Percentiles rank a stretch among this genome's conserved stretches.
These are phyloP conservation scores for Gisinianus flammeolus DNA, from an alignment of 2,888 invertebrate species.

Conservation along the genomic window DNA sequence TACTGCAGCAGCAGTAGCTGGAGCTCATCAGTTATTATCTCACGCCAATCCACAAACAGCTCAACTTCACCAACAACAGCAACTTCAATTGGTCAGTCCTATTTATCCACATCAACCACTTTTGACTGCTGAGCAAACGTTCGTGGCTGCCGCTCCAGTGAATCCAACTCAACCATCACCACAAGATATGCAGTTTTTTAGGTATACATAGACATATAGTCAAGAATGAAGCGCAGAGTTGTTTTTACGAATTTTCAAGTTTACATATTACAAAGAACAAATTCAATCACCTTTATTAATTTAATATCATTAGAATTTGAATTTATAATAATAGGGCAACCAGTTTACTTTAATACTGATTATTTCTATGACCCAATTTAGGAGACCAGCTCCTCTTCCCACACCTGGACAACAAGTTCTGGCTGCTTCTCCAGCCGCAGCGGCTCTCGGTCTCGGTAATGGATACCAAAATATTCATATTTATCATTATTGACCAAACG, in stretches of 20 bases:
- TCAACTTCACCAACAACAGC: constrained; percentile 52
- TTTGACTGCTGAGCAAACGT: constrained; percentile 48
- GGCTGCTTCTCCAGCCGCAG: constrained; percentile 45
- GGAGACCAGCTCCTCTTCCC: constrained; percentile 41
- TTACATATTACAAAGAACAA: no score
- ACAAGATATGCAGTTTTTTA: constrained; percentile 36
- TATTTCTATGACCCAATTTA: no score
- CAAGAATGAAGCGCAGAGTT: no score
- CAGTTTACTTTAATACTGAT: no score
- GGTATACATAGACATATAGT: no score
- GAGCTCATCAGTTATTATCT: constrained; percentile 29
- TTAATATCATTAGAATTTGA: no score
- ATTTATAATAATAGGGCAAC: no score
- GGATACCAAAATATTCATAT: constrained; percentile 58
- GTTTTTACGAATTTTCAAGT: no score
- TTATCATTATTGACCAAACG: constrained; percentile 56
- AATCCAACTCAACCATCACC: constrained; percentile 12
- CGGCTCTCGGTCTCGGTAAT: constrained; percentile 52
- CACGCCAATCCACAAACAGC: constrained; percentile 46
- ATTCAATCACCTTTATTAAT: no score
- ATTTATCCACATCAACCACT: constrained; percentile 47
- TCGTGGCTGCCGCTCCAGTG: constrained; percentile 29
- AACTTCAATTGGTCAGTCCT: constrained; percentile 42
- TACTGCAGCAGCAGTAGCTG: constrained; percentile 46
- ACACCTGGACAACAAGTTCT: constrained; percentile 34